These are phyloP conservation scores for Otolemur garnettii DNA, from an alignment of 2,113 vertebrate species.

Conservation along the genomic window DNA sequence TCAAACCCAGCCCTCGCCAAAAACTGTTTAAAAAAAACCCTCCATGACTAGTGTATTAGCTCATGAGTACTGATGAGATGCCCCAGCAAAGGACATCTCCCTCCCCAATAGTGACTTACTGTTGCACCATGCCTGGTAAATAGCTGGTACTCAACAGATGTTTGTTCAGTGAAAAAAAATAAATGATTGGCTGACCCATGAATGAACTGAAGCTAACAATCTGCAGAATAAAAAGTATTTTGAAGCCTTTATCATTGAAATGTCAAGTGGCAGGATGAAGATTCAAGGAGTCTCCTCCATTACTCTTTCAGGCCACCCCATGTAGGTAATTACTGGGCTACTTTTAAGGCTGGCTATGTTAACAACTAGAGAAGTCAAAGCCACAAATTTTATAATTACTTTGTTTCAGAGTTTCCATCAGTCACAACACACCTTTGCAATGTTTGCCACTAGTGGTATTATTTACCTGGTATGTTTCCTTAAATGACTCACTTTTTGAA, in stretches of 20 bases:
- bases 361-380: not conserved
- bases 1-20: too few species aligned
- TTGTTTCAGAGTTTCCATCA: not conserved
- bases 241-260: not conserved
- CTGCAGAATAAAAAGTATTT: not conserved
- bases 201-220: not conserved
- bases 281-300: slow-evolving; percentile 1
- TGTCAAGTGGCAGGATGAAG: not conserved
- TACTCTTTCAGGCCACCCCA: not conserved
- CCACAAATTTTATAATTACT: not conserved
- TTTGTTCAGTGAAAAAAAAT: not conserved
- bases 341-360: not conserved
- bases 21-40: too few species aligned
- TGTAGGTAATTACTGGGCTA: not conserved
- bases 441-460: not conserved
- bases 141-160: not conserved
- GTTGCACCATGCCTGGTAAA: not conserved
- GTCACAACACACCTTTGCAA: not conserved
- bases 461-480: slow-evolving; percentile 1
- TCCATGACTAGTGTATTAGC: too few species aligned
- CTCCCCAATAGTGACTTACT: not conserved
- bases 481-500: slow-evolving; percentile 55
- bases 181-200: not conserved
- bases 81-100: not conserved
- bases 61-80: not conserved